Conservation (phyloP, 1,140 invertebrate genomes). For the Cheumatopsyche charites region DNA sequence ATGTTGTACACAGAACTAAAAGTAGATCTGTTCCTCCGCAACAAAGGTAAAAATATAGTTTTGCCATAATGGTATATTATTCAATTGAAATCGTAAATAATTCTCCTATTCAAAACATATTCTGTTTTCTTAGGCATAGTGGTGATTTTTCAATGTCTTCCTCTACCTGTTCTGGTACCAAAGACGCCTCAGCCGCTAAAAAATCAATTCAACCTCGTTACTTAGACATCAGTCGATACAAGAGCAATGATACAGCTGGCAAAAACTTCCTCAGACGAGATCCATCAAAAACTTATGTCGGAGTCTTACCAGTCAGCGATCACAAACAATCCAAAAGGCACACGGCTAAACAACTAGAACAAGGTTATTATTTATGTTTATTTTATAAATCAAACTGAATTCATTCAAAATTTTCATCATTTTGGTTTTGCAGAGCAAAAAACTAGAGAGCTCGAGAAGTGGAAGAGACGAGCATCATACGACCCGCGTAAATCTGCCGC, state of each 20-base stretch:
- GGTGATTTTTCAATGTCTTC: slow-evolving; percentile 61
- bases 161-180: slow-evolving; percentile 54
- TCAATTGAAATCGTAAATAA: neutral
- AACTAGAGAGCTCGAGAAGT: slow-evolving; percentile 88
- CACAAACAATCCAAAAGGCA: slow-evolving; percentile 50
- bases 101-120: neutral
- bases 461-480: slow-evolving; percentile 89
- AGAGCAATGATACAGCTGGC: slow-evolving; percentile 55
- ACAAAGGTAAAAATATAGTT: slow-evolving; percentile 37
- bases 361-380: slow-evolving; percentile 51
- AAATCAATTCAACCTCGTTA: slow-evolving; percentile 59
- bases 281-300: slow-evolving; percentile 65
- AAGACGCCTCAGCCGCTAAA: slow-evolving; percentile 43
- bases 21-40: slow-evolving; percentile 45
- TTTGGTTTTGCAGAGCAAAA: slow-evolving; percentile 62
- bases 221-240: slow-evolving; percentile 66
- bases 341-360: slow-evolving; percentile 54
- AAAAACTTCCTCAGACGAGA: slow-evolving; percentile 64
- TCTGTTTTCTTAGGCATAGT: slow-evolving; percentile 53
- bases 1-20: slow-evolving; percentile 39
- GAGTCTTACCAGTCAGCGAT: slow-evolving; percentile 50
- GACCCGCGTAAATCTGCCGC: slow-evolving; percentile 89
- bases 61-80: neutral
- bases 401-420: slow-evolving; percentile 3
- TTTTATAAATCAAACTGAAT: neutral